Evolutionary conservation across 2,113 vertebrate species (phyloP).

Genomic region (Sphyrna mokarran): DNA sequence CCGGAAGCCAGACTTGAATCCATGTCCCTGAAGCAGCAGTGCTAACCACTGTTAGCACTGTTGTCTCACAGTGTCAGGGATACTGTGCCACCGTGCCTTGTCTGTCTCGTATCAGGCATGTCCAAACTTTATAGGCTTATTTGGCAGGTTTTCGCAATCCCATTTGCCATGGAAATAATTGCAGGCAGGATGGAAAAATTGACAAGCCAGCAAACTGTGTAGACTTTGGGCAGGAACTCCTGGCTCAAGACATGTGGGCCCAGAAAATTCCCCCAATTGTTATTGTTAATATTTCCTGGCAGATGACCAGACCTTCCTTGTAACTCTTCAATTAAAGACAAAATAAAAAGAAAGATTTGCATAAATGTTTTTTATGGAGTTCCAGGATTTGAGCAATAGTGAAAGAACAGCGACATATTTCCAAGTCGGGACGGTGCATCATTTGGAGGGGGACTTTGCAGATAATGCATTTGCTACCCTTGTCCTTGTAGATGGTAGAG

Average conservation of each 20-base stretch:
- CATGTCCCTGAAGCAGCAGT: no score
- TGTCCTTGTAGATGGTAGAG: background rate
- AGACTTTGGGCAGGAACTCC: no score
- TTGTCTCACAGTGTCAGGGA: no score
- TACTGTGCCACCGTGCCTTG: background rate
- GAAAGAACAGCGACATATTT: background rate
- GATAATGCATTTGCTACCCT: background rate
- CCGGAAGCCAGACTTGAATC: no score
- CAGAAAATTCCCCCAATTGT: no score
- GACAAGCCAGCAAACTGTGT: no score
- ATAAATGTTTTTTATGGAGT: no score
- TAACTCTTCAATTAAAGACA: background rate
- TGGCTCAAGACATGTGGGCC: no score
- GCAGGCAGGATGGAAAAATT: no score
- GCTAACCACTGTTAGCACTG: no score
- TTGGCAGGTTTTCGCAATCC: no score
- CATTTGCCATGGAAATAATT: no score
- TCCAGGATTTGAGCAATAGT: background rate
- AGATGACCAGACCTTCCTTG: background rate
- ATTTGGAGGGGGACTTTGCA: background rate
- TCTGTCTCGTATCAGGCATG: background rate
- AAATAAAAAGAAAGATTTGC: background rate
- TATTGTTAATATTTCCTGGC: background rate
- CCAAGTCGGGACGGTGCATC: background rate
- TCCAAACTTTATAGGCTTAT: background rate